Percentiles rank a stretch among this genome's conserved stretches.
Evolutionary conservation across 2,113 vertebrate species (phyloP).

Genomic region (Phalacrocorax pelagicus): DNA sequence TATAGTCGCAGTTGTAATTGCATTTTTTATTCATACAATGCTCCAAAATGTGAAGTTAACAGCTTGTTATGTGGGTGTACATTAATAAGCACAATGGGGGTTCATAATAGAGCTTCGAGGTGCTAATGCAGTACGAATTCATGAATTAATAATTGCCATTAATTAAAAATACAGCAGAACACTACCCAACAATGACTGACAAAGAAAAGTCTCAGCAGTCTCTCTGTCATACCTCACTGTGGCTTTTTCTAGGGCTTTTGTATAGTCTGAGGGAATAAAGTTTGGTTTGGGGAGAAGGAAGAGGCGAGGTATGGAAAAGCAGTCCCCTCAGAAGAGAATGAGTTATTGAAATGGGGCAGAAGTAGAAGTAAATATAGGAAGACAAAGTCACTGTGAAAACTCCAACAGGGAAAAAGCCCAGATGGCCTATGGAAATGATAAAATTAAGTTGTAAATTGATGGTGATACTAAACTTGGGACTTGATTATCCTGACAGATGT

Average conservation of each 20-base stretch:
- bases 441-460: slow-evolving; percentile 63
- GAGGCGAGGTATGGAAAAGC: not conserved
- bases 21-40: slow-evolving; percentile 2
- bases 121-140: slow-evolving; percentile 19
- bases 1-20: not conserved
- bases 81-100: slow-evolving; percentile 42
- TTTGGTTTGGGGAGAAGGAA: not conserved
- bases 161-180: slow-evolving; percentile 9
- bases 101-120: not conserved
- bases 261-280: not conserved
- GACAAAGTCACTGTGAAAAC: slow-evolving; percentile 9
- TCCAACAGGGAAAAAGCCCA: slow-evolving; percentile 29
- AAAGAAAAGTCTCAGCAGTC: not conserved
- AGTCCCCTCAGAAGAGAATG: not conserved
- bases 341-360: not conserved
- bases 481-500: slow-evolving; percentile 64
- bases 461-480: slow-evolving; percentile 46
- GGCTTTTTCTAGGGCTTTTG: not conserved
- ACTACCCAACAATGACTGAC: not conserved
- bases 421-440: slow-evolving; percentile 54
- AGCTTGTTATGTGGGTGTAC: slow-evolving; percentile 43
- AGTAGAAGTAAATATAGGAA: not conserved
- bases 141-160: slow-evolving; percentile 47
- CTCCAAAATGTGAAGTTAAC: slow-evolving; percentile 8
- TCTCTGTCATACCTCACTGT: not conserved